Conservation (phyloP, 2,888 invertebrate genomes). For the Lagria hirta region DNA sequence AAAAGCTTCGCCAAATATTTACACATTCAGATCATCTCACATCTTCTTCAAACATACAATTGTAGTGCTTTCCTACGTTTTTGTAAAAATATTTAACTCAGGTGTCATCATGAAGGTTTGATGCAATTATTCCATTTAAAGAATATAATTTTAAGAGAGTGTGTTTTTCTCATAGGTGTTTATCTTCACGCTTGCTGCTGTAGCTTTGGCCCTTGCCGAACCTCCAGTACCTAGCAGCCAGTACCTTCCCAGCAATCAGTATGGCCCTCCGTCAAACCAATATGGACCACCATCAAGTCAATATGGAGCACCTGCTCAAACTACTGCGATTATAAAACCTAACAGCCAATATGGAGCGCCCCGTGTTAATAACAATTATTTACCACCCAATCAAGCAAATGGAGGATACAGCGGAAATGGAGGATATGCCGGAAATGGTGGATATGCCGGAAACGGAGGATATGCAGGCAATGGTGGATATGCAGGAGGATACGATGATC, state of each 20-base stretch:
- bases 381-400: constrained; percentile 34
- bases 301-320: constrained; percentile 33
- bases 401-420: constrained; percentile 33
- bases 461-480: constrained; percentile 32
- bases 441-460: constrained; percentile 30
- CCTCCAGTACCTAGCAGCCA: constrained; percentile 49
- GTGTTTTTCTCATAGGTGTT: constrained; percentile 36
- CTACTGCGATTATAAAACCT: constrained; percentile 35
- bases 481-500: constrained; percentile 44
- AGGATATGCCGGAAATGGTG: constrained; percentile 24
- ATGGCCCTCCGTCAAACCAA: constrained; percentile 38
- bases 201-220: constrained; percentile 47
- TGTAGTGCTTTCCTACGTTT: constrained; percentile 4
- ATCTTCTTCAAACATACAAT: constrained; percentile 29
- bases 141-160: no score
- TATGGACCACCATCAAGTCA: constrained; percentile 43
- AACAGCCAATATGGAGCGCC: constrained; percentile 41
- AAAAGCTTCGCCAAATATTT: constrained; percentile 43
- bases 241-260: constrained; percentile 47
- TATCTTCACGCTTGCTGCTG: constrained; percentile 36
- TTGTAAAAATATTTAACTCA: constrained; percentile 3
- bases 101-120: constrained; percentile 21
- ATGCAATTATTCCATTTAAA: no score
- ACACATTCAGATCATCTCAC: constrained; percentile 42
- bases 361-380: constrained; percentile 34